Conservation (phyloP, 2,797 vertebrate genomes). For the Lacerta viridis region DNA sequence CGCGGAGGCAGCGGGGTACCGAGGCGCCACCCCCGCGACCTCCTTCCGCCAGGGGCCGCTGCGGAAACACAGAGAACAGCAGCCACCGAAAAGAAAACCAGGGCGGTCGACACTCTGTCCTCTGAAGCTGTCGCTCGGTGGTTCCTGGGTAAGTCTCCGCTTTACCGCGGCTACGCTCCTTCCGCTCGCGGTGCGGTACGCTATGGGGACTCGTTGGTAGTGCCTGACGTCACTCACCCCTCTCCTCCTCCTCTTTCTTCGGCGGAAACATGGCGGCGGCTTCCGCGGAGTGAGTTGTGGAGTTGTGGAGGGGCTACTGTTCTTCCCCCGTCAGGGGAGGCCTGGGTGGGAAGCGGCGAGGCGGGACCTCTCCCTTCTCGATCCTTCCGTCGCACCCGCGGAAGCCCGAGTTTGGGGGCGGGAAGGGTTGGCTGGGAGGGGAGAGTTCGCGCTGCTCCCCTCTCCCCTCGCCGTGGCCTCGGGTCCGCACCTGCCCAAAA, state of each 20-base stretch:
- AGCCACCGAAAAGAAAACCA: no score
- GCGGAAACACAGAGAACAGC: neutral
- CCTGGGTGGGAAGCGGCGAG: neutral
- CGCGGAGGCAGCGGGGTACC: no score
- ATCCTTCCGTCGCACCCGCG: neutral
- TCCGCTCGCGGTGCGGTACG: neutral
- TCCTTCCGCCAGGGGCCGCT: constrained; percentile 3
- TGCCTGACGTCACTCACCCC: neutral
- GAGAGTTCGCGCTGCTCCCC: neutral
- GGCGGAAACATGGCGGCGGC: constrained; percentile 44
- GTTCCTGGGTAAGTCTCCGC: no score
- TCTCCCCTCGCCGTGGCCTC: neutral
- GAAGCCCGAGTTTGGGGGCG: neutral
- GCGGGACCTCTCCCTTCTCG: neutral
- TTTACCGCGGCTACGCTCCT: neutral
- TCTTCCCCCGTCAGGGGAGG: neutral
- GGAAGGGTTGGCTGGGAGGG: neutral
- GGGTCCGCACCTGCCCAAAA: neutral
- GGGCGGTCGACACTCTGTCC: no score
- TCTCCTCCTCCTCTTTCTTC: neutral
- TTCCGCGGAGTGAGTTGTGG: neutral
- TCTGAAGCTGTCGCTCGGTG: no score
- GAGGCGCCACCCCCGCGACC: rapidly evolving
- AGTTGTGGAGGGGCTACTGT: no score
- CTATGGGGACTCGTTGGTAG: neutral